phyloP scores from a whole-genome alignment of 64 coral and sea anemone species.

The Porites australiensis region DNA sequence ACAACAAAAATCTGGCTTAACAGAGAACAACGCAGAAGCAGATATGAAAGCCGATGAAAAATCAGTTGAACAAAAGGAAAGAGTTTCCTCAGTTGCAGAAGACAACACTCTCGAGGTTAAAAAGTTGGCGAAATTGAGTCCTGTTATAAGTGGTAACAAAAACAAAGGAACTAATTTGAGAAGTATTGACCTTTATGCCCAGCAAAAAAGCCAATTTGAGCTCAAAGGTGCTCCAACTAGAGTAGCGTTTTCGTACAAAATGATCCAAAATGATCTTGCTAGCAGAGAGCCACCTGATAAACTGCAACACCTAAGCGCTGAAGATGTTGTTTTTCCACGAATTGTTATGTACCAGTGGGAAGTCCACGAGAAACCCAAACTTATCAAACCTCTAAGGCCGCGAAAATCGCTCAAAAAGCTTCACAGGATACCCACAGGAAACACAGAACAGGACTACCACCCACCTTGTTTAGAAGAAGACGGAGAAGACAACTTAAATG shows the following conservation, averaged over 20 bases:
- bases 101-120: no score
- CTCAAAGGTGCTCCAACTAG: neutral
- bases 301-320: neutral
- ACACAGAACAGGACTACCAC: neutral
- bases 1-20: neutral
- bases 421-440: conserved; percentile 14
- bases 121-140: no score
- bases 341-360: conserved; percentile 27
- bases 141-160: neutral
- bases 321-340: neutral
- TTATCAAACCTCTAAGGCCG: neutral
- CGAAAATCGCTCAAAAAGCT: neutral
- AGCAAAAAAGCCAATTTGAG: neutral
- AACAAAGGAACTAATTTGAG: neutral
- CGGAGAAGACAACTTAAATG: neutral
- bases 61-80: no score
- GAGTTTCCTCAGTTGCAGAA: no score
- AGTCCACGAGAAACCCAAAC: conserved; percentile 6
- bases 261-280: neutral
- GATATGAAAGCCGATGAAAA: neutral
- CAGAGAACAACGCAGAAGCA: neutral
- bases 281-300: neutral
- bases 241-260: conserved; percentile 5
- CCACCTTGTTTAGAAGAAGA: neutral
- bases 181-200: conserved; percentile 6